These are phyloP conservation scores for Neostethus bicornis DNA, from an alignment of 2,797 vertebrate genomes.

Conservation along the genomic window DNA sequence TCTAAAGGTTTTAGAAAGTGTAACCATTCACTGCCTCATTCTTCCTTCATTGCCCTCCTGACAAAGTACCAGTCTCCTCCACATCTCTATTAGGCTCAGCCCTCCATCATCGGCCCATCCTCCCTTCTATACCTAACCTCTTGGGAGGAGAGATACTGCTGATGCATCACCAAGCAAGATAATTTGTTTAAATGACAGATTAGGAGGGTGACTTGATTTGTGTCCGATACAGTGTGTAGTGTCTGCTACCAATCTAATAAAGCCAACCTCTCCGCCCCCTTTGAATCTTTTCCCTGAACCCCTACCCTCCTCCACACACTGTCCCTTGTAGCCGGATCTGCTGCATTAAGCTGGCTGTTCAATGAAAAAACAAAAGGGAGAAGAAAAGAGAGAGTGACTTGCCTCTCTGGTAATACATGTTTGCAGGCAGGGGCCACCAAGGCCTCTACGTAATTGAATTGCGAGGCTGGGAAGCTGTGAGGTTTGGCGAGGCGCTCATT, in stretches of 20 bases:
- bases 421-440: conserved; percentile 61
- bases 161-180: conserved; percentile 75
- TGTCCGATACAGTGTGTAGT: conserved; percentile 75
- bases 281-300: conserved; percentile 29
- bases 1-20: conserved; percentile 10
- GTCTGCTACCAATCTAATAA: conserved; percentile 80
- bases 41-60: conserved; percentile 40
- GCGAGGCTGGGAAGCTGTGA: conserved; percentile 59
- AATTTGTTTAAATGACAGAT: conserved; percentile 85
- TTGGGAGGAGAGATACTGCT: conserved; percentile 68
- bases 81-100: conserved; percentile 66
- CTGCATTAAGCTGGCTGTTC: conserved; percentile 47
- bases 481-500: conserved; percentile 72
- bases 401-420: conserved; percentile 65
- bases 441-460: conserved; percentile 75
- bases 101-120: conserved; percentile 40
- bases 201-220: conserved; percentile 77
- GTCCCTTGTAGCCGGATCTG: conserved; percentile 37
- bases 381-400: conserved; percentile 7
- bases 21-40: conserved; percentile 27
- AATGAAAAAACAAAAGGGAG: conserved; percentile 23
- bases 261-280: conserved; percentile 36
- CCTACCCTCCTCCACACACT: conserved; percentile 33
- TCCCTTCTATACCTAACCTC: conserved; percentile 39
- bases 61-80: conserved; percentile 56